Evolutionary conservation across 2,113 vertebrate species (phyloP).

Genomic region (Polypterus bichir): DNA sequence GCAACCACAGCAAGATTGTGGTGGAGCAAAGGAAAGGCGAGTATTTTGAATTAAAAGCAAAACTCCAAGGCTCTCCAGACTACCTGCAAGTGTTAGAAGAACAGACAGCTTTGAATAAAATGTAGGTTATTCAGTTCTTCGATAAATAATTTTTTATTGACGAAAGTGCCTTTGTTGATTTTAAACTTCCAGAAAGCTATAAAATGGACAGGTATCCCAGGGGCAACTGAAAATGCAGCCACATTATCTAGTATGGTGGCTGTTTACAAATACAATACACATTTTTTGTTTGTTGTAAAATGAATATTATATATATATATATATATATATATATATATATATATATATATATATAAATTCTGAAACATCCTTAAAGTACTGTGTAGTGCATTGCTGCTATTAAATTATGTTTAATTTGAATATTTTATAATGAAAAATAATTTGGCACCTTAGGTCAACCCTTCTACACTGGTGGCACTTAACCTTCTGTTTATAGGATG

Average conservation of each 20-base stretch:
- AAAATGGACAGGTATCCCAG: constrained; percentile 67
- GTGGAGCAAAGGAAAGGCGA: constrained; percentile 95
- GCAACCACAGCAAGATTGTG: constrained; percentile 94
- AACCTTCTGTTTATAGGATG: constrained; percentile 25
- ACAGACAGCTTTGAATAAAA: constrained; percentile 91
- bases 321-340: constrained; percentile 14
- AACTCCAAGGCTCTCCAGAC: constrained; percentile 92
- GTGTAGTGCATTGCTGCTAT: constrained; percentile 49
- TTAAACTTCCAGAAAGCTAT: constrained; percentile 77
- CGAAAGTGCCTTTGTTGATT: constrained; percentile 94
- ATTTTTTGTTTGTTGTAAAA: constrained; percentile 18
- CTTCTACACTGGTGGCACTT: constrained; percentile 11
- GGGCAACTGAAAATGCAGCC: constrained; percentile 44
- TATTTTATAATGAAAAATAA: constrained; percentile 35
- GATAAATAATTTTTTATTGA: constrained; percentile 65
- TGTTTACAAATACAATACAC: constrained; percentile 37
- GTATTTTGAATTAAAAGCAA: constrained; percentile 95
- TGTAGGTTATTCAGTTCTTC: constrained; percentile 57
- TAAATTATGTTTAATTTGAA: constrained; percentile 31
- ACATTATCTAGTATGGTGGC: constrained; percentile 38
- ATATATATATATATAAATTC: constrained; percentile 22
- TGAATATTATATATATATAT: constrained; percentile 28
- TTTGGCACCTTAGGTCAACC: constrained; percentile 34
- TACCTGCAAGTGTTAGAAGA: constrained; percentile 97
- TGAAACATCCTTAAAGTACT: constrained; percentile 34